Conservation (phyloP, 1,140 invertebrate species). For the Drosophila rufa region DNA sequence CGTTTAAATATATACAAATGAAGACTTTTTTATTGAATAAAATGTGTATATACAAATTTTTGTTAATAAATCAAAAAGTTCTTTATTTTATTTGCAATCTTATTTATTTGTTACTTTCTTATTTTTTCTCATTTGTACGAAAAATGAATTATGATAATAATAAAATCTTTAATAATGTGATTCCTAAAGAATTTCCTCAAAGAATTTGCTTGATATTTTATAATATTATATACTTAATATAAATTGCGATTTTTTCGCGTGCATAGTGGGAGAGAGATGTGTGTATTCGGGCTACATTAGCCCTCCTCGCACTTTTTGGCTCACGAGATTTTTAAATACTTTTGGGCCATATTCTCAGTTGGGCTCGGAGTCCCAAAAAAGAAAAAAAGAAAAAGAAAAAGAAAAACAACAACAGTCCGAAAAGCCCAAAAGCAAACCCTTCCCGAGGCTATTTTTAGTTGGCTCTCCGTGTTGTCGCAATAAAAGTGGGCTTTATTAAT, state of each 20-base stretch:
- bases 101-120: too few species aligned
- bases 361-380: conserved; percentile 29
- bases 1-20: too few species aligned
- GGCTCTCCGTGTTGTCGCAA: conserved; percentile 27
- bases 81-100: too few species aligned
- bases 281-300: conserved; percentile 70
- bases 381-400: conserved; percentile 5
- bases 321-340: conserved; percentile 80
- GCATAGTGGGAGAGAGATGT: neutral
- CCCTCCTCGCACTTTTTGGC: conserved; percentile 58
- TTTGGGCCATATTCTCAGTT: conserved; percentile 62
- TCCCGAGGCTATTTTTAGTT: conserved; percentile 70
- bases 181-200: neutral
- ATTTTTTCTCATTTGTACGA: too few species aligned
- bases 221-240: neutral
- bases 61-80: too few species aligned
- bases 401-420: conserved; percentile 9
- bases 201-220: neutral
- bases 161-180: too few species aligned
- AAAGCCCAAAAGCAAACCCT: conserved; percentile 41
- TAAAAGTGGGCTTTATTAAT: conserved; percentile 80
- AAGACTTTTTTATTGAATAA: too few species aligned
- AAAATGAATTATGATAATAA: too few species aligned
- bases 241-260: neutral
- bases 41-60: too few species aligned